Evolutionary conservation across 2,888 invertebrate species (phyloP), one percentile per base, ranked within the genome.

Genomic region (Chorisops tibialis): DNA sequence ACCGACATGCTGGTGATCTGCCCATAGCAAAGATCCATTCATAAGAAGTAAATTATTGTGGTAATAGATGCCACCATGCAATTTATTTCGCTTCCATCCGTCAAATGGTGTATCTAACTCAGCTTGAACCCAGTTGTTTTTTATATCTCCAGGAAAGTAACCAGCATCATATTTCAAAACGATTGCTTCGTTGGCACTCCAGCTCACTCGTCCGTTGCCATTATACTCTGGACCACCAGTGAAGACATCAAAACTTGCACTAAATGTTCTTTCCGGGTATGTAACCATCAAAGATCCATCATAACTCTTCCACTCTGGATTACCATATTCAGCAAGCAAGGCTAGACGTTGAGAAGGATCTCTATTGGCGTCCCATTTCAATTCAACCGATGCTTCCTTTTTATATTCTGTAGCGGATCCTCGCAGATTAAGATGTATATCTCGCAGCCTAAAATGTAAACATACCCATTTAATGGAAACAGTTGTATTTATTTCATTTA

Each of bases 291-390:
- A 74, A 38, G 83, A 82, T 0, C 84, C 87, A 45, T 82, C 84
- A 68, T 87, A 83, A 66, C 86, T 85, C 73, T 83, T 84, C 1
- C 79, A 75, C 0, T 81, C 81, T 61, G 83, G 81, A 69, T 81
- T 85, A 66, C 84, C 82, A 52, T 87, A 81, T 64, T 86, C 85
- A 0, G 86, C 77, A 59, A 84, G 83, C 0, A 79, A 52, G 0
- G 74, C 76, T 11, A 78, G 58, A 21, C 76, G 67, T 73, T 89
- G 85, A 49, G 86, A 84, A 0, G 91, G 91, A 78, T 92, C 89
- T 6, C 92, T 81, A 75, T 91, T 92, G 1, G 90, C 91, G 72
- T 93, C 91, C 92, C 92, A 93, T 74, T 90, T 89, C 16, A 93
- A 74, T 61, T 89, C 87, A 1, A 89, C 78, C 4, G 86, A 86